Evolutionary conservation across 2,797 vertebrate genomes (phyloP), one percentile per base, ranked within the genome.

Genomic region (Moxostoma hubbsi): DNA sequence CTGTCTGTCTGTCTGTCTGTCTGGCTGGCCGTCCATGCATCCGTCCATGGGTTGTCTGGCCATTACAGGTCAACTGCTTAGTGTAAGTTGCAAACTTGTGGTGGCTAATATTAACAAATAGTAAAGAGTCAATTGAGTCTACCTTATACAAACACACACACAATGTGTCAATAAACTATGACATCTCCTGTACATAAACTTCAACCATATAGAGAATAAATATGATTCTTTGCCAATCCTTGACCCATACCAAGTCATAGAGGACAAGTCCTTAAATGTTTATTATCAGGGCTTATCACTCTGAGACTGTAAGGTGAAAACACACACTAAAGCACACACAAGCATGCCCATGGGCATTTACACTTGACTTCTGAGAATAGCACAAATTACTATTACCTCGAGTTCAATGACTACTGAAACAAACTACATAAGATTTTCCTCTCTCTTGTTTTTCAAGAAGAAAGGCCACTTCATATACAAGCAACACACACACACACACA

Each of bases 381-480:
- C 36, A 75, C 73, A 66, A 65, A 73, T 67, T 13, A 24, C 84
- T 43, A 82, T 89, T 88, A 89, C 87, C 87, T 88, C 89, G 87
- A 89, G 86, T 90, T 88, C 80, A 88, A 88, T 86, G 88, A 86
- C 89, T 87, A 89, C 88, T 85, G 88, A 81, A 81, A 85, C 84
- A 88, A 89, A 91, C 87, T 88, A 79, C 18, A 64, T 18, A 64
- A 81, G 49, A 66, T 54, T 69, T 61, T 77, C 18, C 77, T 75
- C 75, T 81, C 55, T 55, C 9, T 55, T 18, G 18, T 76, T 64
- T 73, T 68, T 51, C 83, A 65, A 61, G 78, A 77, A 79, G 63
- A 85, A 80, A 82, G 84, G 82, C 77, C 84, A 82, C 73, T 85
- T 73, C 55, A 81, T 83, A 24, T 24, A 55, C 68, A 77, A 70